Conservation (phyloP, 2,797 vertebrate genomes). For the Peromyscus melanophrys region DNA sequence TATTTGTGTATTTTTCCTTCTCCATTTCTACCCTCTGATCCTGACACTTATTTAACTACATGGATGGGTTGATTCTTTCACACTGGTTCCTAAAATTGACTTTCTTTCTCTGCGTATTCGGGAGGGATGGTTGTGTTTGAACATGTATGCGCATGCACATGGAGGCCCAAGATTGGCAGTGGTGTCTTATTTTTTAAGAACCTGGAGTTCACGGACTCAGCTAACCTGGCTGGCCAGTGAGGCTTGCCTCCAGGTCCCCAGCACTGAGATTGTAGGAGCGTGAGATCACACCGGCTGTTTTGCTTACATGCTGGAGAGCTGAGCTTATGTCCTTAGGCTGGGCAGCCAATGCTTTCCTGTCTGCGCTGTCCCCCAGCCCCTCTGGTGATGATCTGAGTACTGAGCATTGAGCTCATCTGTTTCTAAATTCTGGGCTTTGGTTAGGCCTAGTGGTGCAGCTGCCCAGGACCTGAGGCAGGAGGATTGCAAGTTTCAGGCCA, state of each 20-base stretch:
- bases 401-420: not conserved
- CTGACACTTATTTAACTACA: not conserved
- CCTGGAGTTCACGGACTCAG: not conserved
- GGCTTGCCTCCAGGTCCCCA: too few relatives aligned
- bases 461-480: not conserved
- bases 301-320: not conserved
- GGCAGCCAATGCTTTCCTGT: not conserved
- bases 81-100: not conserved
- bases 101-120: not conserved
- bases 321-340: not conserved
- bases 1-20: not conserved
- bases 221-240: not conserved
- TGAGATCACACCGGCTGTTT: not conserved
- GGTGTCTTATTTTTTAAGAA: not conserved
- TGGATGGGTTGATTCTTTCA: not conserved
- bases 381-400: not conserved
- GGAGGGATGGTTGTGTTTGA: too few relatives aligned
- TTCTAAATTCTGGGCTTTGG: not conserved
- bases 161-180: not conserved
- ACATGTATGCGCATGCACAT: too few relatives aligned
- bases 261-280: not conserved
- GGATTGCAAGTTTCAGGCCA: not conserved
- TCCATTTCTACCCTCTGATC: not conserved
- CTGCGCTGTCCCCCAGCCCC: not conserved
- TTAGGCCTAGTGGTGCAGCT: not conserved